Evolutionary conservation across 2,113 vertebrate species (phyloP).

Genomic region (Lepidothrix coronata): DNA sequence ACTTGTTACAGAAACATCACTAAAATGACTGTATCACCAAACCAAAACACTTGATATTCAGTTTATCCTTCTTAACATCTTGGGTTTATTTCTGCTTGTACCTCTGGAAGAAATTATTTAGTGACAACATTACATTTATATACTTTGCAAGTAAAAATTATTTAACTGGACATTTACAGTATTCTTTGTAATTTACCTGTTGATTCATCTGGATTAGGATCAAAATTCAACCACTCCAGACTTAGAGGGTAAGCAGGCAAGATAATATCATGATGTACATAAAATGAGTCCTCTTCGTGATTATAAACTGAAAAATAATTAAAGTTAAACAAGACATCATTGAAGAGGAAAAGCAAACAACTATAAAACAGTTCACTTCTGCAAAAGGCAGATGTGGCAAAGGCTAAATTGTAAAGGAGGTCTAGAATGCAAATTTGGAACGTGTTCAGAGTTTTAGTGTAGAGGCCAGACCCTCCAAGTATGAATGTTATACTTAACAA

Average conservation of each 20-base stretch:
- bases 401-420: not conserved
- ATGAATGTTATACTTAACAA: not conserved
- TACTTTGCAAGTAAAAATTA: not conserved
- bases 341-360: not conserved
- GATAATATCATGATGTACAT: constrained; percentile 93
- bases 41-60: not conserved
- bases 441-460: not conserved
- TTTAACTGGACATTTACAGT: not conserved
- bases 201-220: constrained; percentile 86
- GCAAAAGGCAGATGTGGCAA: not conserved
- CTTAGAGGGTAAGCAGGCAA: constrained; percentile 93
- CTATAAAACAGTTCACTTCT: not conserved
- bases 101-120: not conserved
- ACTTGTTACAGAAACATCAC: not conserved
- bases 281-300: constrained; percentile 90
- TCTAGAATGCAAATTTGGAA: not conserved
- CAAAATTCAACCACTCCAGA: constrained; percentile 94
- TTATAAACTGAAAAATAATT: constrained; percentile 86
- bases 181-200: constrained; percentile 70
- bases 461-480: not conserved
- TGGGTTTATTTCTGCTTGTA: not conserved
- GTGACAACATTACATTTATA: not conserved
- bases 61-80: not conserved
- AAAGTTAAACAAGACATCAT: not conserved
- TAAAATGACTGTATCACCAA: not conserved